These are phyloP conservation scores for Aphelocoma californica DNA, from an alignment of 2,797 vertebrate genomes.

Conservation along the genomic window DNA sequence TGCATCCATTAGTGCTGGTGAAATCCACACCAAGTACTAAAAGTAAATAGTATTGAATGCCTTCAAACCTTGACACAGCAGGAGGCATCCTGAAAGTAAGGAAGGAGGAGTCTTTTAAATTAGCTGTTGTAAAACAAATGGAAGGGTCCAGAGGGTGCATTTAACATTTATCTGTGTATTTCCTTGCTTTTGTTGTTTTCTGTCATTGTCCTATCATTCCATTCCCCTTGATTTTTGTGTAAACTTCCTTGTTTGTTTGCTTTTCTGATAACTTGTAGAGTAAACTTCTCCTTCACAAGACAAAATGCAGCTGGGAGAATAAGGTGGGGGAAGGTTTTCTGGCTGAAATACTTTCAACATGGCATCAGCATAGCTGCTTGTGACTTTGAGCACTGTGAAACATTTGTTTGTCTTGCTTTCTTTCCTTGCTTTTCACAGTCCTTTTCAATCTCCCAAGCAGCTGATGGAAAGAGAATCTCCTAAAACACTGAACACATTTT, in stretches of 20 bases:
- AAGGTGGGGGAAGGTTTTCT: neutral
- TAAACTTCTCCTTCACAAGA: conserved; percentile 26
- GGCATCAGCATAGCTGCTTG: conserved; percentile 23
- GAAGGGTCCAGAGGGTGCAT: conserved; percentile 33
- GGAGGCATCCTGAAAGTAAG: conserved; percentile 26
- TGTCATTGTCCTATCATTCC: conserved; percentile 59
- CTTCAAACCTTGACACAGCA: conserved; percentile 23
- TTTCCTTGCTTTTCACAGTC: neutral
- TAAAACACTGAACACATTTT: neutral
- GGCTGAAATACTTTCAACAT: conserved; percentile 27
- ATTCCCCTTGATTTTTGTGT: conserved; percentile 64
- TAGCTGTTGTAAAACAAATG: conserved; percentile 63
- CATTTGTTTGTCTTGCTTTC: conserved; percentile 8
- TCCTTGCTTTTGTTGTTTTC: conserved; percentile 67
- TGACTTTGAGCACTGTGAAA: conserved; percentile 29
- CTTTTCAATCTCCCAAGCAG: conserved; percentile 6
- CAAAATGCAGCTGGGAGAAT: conserved; percentile 30
- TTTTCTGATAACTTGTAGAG: conserved; percentile 63
- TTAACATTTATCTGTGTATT: conserved; percentile 61
- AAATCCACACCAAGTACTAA: conserved; percentile 43
- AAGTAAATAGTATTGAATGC: conserved; percentile 33
- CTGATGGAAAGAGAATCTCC: neutral
- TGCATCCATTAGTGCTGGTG: conserved; percentile 12
- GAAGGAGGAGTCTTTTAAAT: conserved; percentile 49
- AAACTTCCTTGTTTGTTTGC: conserved; percentile 76